These are phyloP conservation scores for Muntiacus reevesi DNA, from an alignment of 2,113 vertebrate species.

Conservation along the genomic window DNA sequence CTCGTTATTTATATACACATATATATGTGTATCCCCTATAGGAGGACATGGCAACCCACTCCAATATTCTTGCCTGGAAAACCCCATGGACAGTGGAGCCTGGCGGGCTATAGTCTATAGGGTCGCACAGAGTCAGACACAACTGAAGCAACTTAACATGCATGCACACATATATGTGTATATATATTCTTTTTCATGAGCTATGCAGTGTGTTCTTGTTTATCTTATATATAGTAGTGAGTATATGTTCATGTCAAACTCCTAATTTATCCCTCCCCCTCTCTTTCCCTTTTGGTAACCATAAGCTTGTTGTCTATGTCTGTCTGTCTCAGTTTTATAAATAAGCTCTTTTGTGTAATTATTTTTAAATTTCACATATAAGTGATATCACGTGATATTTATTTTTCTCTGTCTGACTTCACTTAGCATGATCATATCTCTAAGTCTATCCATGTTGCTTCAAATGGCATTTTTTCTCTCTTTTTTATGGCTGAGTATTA, in stretches of 20 bases:
- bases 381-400: background rate
- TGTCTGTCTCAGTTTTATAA: background rate
- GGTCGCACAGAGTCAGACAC: accelerated
- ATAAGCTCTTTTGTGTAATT: background rate
- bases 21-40: background rate
- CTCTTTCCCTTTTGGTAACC: background rate
- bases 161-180: background rate
- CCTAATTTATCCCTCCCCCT: background rate
- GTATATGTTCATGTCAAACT: background rate
- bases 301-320: background rate
- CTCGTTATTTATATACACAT: background rate
- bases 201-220: background rate
- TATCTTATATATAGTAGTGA: background rate
- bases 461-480: background rate
- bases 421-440: background rate
- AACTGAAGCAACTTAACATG: background rate
- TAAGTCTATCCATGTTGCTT: background rate
- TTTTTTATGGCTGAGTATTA: background rate
- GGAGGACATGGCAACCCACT: background rate
- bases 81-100: background rate
- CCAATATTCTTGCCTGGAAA: background rate
- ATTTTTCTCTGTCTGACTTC: background rate
- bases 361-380: background rate
- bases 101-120: accelerated
- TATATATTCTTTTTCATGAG: background rate